Evolutionary conservation across 2,888 invertebrate species (phyloP).

Genomic region (Nasonovia ribisnigri): DNA sequence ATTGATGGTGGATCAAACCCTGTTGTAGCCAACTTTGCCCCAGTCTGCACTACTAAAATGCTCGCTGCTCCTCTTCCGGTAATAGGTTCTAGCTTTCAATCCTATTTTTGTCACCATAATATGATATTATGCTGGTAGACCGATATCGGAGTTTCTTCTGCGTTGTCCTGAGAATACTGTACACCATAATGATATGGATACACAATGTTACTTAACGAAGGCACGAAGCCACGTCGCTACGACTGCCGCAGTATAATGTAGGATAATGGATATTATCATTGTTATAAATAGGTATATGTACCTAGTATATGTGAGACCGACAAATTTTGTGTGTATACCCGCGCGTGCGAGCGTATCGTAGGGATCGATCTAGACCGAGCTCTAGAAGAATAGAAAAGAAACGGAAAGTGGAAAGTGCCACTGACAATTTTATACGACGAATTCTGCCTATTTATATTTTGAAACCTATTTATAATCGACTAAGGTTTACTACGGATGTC

Average conservation of each 20-base stretch:
- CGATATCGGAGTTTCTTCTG: neutral
- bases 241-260: neutral
- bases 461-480: neutral
- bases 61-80: neutral
- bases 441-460: neutral
- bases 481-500: neutral
- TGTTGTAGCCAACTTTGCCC: neutral
- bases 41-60: neutral
- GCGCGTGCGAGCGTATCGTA: neutral
- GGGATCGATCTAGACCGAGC: conserved; percentile 10
- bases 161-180: neutral
- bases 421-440: neutral
- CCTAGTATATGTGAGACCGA: neutral
- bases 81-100: neutral
- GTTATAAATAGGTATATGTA: neutral
- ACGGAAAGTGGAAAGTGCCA: conserved; percentile 41
- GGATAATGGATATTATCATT: neutral
- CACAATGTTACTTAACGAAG: neutral
- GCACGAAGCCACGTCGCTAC: neutral
- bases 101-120: neutral
- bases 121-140: neutral
- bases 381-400: neutral
- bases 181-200: neutral
- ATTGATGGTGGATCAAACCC: neutral
- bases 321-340: neutral